Base-by-base conservation (phyloP, 2,888 invertebrate species). In the Dastarcus helophoroides region DNA sequence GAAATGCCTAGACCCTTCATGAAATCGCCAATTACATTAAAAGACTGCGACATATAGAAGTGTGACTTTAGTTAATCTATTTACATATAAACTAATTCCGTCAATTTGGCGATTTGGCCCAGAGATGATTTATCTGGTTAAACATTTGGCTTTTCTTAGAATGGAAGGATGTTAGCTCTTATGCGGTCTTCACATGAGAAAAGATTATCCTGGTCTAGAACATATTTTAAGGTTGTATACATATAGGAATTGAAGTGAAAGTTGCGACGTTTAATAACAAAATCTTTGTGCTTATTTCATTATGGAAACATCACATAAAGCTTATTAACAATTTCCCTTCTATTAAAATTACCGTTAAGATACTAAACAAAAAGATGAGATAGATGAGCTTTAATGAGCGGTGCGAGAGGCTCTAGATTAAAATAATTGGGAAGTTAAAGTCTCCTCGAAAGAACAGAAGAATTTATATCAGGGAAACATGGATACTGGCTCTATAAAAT, bases 401-500 rank as follows among this genome's bases (percentile, higher is more conserved):
- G n/a, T 17, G 19, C 6, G 19, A 17, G 19, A 17, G n/a, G 19
- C 6, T 17, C 6, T n/a, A 17, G n/a, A 17, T 17, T 17, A 17
- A 17, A 17, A 17, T 17, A 17, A 17, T 17, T n/a, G 19, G n/a
- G 19, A 17, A 17, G n/a, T 17, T 6, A 17, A 17, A 17, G 19
- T 17, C n/a, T 17, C 19, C 6, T 6, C n/a, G 6, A 17, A 17
- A 17, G 19, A 17, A 17, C 19, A 17, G 19, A 7, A 17, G n/a
- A 7, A 7, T 17, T 7, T 17, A 7, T n/a, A 17, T 17, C 19
- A 7, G 19, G n/a, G n/a, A 17, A 7, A 17, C n/a, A n/a, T 7
- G n/a, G 19, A n/a, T 17, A 7, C 19, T n/a, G n/a, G n/a, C 19
- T 36, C 33, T 35, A 40, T 42, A 44, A 46, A 46, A 41, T 42